Conservation (phyloP, 2,113 vertebrate species). For the Elgaria multicarinata region DNA sequence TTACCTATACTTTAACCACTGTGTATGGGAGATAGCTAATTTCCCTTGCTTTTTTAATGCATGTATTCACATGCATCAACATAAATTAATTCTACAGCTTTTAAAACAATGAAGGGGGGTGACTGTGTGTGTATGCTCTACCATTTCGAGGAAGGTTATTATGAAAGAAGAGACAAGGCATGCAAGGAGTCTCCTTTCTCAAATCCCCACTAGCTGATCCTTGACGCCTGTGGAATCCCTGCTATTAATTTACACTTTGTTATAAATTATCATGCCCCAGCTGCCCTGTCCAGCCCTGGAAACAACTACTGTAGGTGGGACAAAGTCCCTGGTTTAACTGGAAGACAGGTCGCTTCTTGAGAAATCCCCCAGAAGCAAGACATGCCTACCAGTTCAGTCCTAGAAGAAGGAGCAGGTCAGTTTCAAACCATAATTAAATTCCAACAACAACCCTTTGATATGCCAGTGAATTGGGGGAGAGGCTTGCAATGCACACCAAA, state of each 20-base stretch:
- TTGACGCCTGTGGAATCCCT: background rate
- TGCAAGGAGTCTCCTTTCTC: background rate
- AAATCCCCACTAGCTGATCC: background rate
- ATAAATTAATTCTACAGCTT: background rate
- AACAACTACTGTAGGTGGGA: background rate
- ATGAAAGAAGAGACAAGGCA: background rate
- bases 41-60: background rate
- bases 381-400: background rate
- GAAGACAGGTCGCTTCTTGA: background rate
- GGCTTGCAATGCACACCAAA: background rate
- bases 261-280: background rate
- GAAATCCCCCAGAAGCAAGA: background rate
- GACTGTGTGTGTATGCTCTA: background rate
- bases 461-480: background rate
- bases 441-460: background rate
- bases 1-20: background rate
- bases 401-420: background rate
- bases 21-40: background rate
- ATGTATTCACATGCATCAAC: too few species aligned
- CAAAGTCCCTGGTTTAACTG: background rate
- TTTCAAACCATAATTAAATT: background rate
- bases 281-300: background rate
- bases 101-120: background rate
- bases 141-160: background rate
- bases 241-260: background rate